Conservation (phyloP, 2,797 vertebrate species). For the Anguilla anguilla region DNA sequence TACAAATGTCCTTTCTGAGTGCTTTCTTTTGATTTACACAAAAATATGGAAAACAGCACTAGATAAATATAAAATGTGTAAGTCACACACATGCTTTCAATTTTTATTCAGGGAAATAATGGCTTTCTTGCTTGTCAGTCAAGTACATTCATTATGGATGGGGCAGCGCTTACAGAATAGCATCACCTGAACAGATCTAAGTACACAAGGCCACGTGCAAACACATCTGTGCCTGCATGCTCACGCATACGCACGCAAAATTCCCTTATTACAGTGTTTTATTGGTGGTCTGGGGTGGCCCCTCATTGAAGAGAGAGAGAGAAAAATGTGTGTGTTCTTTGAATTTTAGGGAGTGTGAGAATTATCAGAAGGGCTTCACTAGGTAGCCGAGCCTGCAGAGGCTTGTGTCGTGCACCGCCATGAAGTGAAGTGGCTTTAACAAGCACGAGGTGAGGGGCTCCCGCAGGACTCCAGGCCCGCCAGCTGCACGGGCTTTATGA, state of each 20-base stretch:
- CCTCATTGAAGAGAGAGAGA: not conserved
- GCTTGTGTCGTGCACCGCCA: not conserved
- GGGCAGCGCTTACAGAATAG: not conserved
- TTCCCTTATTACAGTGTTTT: conserved; percentile 4
- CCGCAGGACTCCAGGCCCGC: conserved; percentile 67
- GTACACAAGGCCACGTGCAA: not conserved
- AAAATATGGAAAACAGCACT: conserved; percentile 21
- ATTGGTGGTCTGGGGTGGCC: conserved; percentile 1
- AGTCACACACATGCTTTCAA: conserved; percentile 52
- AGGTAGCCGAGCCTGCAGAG: not conserved
- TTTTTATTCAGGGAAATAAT: conserved; percentile 35
- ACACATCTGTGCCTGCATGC: not conserved
- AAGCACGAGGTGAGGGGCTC: conserved; percentile 65
- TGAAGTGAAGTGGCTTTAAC: conserved; percentile 60
- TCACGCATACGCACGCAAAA: not conserved
- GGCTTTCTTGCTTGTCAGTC: conserved; percentile 50
- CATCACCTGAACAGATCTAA: not conserved
- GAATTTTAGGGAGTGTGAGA: not conserved
- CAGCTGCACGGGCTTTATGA: conserved; percentile 76
- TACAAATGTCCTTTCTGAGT: not conserved
- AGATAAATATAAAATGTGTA: conserved; percentile 19
- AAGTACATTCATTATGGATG: conserved; percentile 7
- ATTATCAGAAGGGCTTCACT: not conserved
- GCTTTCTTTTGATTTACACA: conserved; percentile 5
- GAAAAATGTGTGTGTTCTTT: not conserved